These are phyloP conservation scores for Atta cephalotes DNA, from an alignment of 1,140 invertebrate genomes.

Conservation along the genomic window DNA sequence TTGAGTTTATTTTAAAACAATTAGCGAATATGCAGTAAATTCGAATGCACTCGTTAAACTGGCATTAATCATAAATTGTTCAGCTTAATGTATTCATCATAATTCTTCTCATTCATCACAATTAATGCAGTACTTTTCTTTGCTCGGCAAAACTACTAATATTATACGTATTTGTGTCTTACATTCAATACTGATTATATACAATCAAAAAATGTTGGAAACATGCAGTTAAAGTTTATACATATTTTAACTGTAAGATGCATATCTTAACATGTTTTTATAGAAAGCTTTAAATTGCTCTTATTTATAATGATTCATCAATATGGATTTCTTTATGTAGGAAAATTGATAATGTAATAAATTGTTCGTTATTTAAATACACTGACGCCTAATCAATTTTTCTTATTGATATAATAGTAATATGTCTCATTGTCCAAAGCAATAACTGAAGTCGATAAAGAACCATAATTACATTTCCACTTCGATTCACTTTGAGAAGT, in stretches of 20 bases:
- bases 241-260: conserved; percentile 16
- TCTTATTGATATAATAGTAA: neutral
- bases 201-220: conserved; percentile 21
- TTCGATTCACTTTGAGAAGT: conserved; percentile 22
- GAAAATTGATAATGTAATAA: conserved; percentile 51
- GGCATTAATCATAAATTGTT: neutral
- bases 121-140: conserved; percentile 4
- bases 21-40: neutral
- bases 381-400: conserved; percentile 29
- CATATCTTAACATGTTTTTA: conserved; percentile 23
- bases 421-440: neutral
- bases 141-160: neutral
- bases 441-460: conserved; percentile 1
- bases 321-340: conserved; percentile 23
- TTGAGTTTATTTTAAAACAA: neutral
- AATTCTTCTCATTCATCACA: conserved; percentile 18
- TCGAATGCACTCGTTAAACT: conserved; percentile 4
- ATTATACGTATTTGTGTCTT: neutral
- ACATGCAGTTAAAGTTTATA: conserved; percentile 9
- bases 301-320: conserved; percentile 44
- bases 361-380: conserved; percentile 34
- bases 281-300: conserved; percentile 29
- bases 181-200: conserved; percentile 32
- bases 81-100: neutral
- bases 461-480: neutral